Evolutionary conservation across 2,113 vertebrate species (phyloP).

Genomic region (Mungos mungo): DNA sequence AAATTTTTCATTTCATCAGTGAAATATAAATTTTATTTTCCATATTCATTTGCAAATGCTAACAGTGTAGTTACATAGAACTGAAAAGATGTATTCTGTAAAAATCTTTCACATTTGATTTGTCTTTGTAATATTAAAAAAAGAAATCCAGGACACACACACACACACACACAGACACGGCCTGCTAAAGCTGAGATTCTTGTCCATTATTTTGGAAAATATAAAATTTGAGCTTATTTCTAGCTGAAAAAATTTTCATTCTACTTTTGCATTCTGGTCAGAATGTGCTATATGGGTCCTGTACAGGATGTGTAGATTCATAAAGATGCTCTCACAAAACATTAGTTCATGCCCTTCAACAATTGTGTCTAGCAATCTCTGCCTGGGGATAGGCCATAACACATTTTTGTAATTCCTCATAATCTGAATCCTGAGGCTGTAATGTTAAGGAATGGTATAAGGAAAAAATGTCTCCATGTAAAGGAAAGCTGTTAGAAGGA

Average conservation of each 20-base stretch:
- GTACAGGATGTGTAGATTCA: not conserved
- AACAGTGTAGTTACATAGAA: not conserved
- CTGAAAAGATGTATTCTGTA: not conserved
- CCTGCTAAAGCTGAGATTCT: not conserved
- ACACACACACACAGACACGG: too few species aligned
- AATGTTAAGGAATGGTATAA: not conserved
- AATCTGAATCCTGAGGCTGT: not conserved
- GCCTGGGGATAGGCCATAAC: too few species aligned
- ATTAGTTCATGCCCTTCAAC: not conserved
- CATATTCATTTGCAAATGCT: not conserved
- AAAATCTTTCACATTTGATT: constrained; percentile 23
- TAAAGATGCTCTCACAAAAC: not conserved
- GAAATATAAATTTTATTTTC: not conserved
- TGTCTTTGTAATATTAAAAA: not conserved
- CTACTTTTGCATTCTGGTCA: not conserved
- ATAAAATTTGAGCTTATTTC: not conserved
- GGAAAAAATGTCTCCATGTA: not conserved
- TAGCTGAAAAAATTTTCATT: not conserved
- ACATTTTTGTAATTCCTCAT: not conserved
- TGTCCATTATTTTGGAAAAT: not conserved
- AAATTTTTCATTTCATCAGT: not conserved
- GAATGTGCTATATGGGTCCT: not conserved
- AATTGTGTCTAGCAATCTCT: not conserved
- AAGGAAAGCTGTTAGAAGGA: not conserved
- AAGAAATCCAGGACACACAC: not conserved